phyloP scores from a whole-genome alignment of 2,888 invertebrate species.

The Campoletis raptor region DNA sequence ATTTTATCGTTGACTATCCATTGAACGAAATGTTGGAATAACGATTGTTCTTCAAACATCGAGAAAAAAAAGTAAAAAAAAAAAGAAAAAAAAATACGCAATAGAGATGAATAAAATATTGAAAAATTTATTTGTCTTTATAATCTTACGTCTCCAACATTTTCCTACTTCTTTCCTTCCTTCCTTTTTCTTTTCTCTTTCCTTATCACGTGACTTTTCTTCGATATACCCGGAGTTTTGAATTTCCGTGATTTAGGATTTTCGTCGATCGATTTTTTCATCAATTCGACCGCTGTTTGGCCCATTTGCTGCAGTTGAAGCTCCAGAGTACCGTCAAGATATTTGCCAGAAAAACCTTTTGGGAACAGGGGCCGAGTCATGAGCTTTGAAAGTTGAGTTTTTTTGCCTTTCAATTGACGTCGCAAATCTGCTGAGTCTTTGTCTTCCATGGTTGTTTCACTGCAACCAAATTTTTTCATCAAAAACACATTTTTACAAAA shows the following conservation, averaged over 20 bases:
- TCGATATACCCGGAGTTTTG: constrained; percentile 43
- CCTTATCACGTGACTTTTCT: constrained; percentile 63
- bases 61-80: constrained; percentile 20
- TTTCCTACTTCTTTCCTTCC: constrained; percentile 35
- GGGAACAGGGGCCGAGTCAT: constrained; percentile 89
- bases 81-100: constrained; percentile 35
- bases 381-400: constrained; percentile 86
- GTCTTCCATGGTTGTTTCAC: constrained; percentile 78
- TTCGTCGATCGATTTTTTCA: constrained; percentile 84
- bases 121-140: constrained; percentile 43
- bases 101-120: constrained; percentile 50
- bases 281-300: constrained; percentile 86
- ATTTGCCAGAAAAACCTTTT: constrained; percentile 89
- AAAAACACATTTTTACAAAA: constrained; percentile 29
- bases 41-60: not conserved
- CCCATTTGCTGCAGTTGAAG: constrained; percentile 77
- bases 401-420: constrained; percentile 85
- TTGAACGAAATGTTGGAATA: not conserved
- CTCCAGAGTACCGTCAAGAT: constrained; percentile 84
- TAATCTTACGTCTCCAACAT: not conserved
- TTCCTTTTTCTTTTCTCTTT: constrained; percentile 54
- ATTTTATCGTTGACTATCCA: not conserved
- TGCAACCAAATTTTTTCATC: constrained; percentile 64
- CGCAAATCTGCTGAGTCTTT: constrained; percentile 85
- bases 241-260: constrained; percentile 53